phyloP scores from a whole-genome alignment of 2,888 invertebrate genomes.

The Conomelus anceps region DNA sequence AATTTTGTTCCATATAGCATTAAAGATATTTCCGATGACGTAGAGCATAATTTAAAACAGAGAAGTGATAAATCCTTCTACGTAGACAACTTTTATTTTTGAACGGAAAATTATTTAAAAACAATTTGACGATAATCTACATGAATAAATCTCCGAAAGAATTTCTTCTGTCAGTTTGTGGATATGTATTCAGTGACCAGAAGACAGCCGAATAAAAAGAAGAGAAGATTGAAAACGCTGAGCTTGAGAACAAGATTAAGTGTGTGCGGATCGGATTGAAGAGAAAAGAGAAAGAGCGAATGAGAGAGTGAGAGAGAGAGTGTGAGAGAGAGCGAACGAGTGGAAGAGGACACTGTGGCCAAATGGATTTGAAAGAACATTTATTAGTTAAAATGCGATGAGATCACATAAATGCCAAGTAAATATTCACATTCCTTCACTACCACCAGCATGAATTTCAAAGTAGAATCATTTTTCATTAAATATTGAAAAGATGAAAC shows the following conservation, averaged over 20 bases:
- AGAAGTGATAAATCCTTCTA: neutral
- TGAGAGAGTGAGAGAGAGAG: too few species aligned
- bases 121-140: neutral
- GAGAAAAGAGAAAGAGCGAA: neutral
- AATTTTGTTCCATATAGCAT: neutral
- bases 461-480: neutral
- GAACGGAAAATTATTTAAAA: neutral
- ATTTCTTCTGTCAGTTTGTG: neutral
- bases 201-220: neutral
- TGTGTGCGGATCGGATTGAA: neutral
- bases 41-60: neutral
- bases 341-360: neutral
- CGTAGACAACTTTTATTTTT: neutral
- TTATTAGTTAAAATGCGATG: neutral
- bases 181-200: neutral
- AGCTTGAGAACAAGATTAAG: neutral
- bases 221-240: neutral
- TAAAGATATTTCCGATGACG: neutral
- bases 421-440: neutral
- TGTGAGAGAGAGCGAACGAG: neutral
- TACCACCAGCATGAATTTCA: neutral
- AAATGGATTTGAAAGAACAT: neutral
- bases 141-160: neutral
- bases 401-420: neutral
- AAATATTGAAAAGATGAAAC: neutral